Evolutionary conservation across 2,888 invertebrate species (phyloP).

Genomic region (Hypselothyrea guttata): DNA sequence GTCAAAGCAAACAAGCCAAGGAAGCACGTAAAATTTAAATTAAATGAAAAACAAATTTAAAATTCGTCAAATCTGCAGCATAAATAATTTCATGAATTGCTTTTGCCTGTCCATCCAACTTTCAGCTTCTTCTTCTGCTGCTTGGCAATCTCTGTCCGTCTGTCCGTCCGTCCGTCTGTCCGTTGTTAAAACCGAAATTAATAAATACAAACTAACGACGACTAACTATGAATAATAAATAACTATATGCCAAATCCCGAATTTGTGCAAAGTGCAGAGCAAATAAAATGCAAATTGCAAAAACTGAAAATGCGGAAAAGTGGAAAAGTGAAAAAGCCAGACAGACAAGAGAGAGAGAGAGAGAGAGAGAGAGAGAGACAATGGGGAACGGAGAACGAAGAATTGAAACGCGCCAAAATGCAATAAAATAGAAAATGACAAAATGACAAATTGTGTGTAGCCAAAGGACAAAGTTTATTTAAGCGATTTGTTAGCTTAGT

Average conservation of each 20-base stretch:
- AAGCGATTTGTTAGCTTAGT: constrained; percentile 67
- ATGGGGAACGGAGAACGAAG: constrained; percentile 1
- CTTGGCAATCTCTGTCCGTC: no score
- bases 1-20: not conserved
- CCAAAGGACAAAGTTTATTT: constrained; percentile 71
- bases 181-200: constrained; percentile 51
- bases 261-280: constrained; percentile 18
- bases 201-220: constrained; percentile 55
- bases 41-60: not conserved
- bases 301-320: not conserved
- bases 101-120: no score
- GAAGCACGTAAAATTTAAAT: not conserved
- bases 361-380: no score
- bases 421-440: constrained; percentile 11
- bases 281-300: constrained; percentile 65
- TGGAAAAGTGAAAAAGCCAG: not conserved
- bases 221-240: constrained; percentile 73
- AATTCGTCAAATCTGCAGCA: constrained; percentile 8
- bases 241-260: constrained; percentile 20
- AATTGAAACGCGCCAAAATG: not conserved
- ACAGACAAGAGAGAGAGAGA: not conserved
- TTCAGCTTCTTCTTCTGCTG: no score
- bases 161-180: no score
- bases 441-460: constrained; percentile 66
- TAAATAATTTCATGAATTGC: constrained; percentile 14